These are phyloP conservation scores for Tetrapedia diversipes DNA, from an alignment of 2,888 invertebrate species.

Conservation along the genomic window DNA sequence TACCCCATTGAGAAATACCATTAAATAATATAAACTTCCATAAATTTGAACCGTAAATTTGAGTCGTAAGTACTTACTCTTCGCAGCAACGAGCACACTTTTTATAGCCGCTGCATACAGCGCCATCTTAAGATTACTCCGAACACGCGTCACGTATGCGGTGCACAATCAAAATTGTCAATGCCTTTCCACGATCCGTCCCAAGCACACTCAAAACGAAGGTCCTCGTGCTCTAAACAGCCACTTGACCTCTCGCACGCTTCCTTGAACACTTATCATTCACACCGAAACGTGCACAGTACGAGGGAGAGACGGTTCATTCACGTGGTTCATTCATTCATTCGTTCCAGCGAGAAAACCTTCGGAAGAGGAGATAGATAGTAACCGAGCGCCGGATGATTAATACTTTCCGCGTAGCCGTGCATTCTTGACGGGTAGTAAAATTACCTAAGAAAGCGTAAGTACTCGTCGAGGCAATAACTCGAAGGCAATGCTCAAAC, in stretches of 20 bases:
- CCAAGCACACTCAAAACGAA: background rate
- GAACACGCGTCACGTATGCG: background rate
- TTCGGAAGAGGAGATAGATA: background rate
- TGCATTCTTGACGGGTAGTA: constrained; percentile 2
- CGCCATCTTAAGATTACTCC: background rate
- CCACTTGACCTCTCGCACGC: constrained; percentile 9
- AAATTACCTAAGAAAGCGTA: constrained; percentile 21
- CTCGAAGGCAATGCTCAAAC: no score
- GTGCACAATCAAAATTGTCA: background rate
- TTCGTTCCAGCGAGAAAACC: background rate
- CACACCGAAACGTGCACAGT: background rate
- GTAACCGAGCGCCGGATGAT: background rate
- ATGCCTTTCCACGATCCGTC: constrained; percentile 4
- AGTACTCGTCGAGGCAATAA: background rate
- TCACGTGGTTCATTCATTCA: constrained; percentile 13
- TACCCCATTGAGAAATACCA: no score
- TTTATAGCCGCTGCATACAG: no score
- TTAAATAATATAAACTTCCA: no score
- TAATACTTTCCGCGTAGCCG: constrained; percentile 19
- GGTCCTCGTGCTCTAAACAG: constrained; percentile 14
- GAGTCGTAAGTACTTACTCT: no score
- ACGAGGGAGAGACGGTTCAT: background rate
- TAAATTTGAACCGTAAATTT: no score
- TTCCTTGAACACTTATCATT: constrained; percentile 10
- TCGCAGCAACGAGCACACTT: no score